Base-by-base conservation (phyloP, 2,888 invertebrate species). In the Leptinotarsa juncta region DNA sequence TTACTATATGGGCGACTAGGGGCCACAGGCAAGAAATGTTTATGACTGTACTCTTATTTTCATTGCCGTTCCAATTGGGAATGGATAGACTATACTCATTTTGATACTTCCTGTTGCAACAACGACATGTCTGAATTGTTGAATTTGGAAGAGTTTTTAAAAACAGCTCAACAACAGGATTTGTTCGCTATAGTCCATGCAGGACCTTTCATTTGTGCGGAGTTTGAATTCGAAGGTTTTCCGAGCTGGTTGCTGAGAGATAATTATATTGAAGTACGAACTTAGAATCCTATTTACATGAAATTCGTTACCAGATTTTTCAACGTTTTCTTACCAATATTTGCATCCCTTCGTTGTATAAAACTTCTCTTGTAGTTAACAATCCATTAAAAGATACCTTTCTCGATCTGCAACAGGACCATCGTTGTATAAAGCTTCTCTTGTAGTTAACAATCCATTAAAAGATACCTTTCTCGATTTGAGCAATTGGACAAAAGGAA, bases 131-230 rank as follows among this genome's bases (percentile, higher is more conserved):
- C 84, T 55, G 84, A 86, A 48, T 91, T 92, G 76, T 85, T 91
- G 14, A 90, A 92, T 82, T 80, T 93, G 1, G 91, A 90, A 51
- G 88, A 89, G 65, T 97, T 95, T 84, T 89, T 97, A 5, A 88
- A 91, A 79, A 88, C 91, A 1, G 97, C 97, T 0, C 91, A 69
- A 69, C 92, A 94, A 81, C 60, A 89, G 91, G 81, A 88, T 90
- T 16, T 97, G 55, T 88, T 93, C 42, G 96, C 96, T 1, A 91
- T 97, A 67, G 88, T 97, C 1, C 89, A 97, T 32, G 94, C 96
- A 0, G 97, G 97, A 0, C 97, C 97, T 0, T 98, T 96, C 84
- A 97, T 97, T 80, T 96, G 97, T 86, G 96, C 95, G n/a, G 97
- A 98, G 89, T 93, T 97, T 88, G 97, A 98, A 77, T 88, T 87